These are phyloP conservation scores for Eucidaris tribuloides DNA, from an alignment of 35 echinoderm and acorn worm genomes.

Conservation along the genomic window DNA sequence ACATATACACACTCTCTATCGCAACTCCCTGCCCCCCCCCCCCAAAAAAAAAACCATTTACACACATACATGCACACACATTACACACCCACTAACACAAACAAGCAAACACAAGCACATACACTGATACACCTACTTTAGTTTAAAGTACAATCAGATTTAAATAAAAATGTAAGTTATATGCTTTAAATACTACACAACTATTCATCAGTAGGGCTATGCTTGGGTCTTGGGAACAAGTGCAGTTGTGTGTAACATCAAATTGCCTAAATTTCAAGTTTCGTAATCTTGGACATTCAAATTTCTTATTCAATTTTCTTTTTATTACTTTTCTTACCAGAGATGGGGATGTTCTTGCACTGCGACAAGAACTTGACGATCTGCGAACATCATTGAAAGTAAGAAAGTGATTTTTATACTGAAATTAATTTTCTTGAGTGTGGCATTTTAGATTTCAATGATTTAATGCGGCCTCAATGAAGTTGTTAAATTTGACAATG, in stretches of 20 bases:
- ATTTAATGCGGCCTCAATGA: neutral
- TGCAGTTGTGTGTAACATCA: too few species aligned
- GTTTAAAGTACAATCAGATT: neutral
- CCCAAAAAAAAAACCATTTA: too few species aligned
- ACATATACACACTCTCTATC: too few species aligned
- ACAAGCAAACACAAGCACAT: too few species aligned
- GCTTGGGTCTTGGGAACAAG: neutral
- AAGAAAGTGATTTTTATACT: neutral
- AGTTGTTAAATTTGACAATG: neutral
- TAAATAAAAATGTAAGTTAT: neutral
- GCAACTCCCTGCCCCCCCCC: too few species aligned
- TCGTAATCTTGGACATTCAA: neutral
- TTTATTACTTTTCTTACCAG: slow-evolving; percentile 22
- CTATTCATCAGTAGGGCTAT: neutral
- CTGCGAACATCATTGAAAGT: slow-evolving; percentile 83
- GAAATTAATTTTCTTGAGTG: neutral
- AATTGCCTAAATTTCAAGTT: neutral
- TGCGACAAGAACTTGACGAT: slow-evolving; percentile 86
- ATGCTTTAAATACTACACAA: neutral
- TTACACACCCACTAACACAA: too few species aligned
- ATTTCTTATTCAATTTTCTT: neutral
- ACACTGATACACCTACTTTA: too few species aligned
- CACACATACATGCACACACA: too few species aligned
- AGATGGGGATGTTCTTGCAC: slow-evolving; percentile 43
- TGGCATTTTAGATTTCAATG: neutral